These are phyloP conservation scores for Eulithis testata DNA, from an alignment of 2,888 invertebrate species.

Conservation along the genomic window DNA sequence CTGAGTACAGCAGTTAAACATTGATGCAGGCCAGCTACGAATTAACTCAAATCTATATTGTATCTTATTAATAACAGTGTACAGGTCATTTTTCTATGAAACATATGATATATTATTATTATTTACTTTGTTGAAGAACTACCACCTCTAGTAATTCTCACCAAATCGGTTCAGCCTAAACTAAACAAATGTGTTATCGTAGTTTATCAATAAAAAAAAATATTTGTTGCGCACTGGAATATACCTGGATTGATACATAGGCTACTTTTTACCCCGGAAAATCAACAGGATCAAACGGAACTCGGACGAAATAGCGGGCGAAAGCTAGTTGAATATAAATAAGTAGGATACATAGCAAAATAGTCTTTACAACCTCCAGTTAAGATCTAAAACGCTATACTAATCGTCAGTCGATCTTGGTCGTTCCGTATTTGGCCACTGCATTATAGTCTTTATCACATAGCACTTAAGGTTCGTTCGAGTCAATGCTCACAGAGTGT, in stretches of 20 bases:
- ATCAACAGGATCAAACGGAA: too few relatives aligned
- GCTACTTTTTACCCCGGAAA: too few relatives aligned
- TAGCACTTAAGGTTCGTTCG: conserved; percentile 45
- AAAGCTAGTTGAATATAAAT: too few relatives aligned
- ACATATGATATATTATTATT: background rate
- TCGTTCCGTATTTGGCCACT: conserved; percentile 46
- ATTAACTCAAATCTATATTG: conserved; percentile 23
- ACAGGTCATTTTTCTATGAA: conserved; percentile 22
- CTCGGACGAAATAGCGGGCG: too few relatives aligned
- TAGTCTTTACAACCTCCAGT: conserved; percentile 10
- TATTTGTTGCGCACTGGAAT: too few relatives aligned
- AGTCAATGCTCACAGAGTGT: conserved; percentile 65
- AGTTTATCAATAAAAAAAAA: background rate
- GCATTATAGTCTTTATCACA: conserved; percentile 54
- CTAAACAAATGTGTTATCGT: too few relatives aligned
- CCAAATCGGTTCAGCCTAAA: too few relatives aligned
- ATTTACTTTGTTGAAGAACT: too few relatives aligned
- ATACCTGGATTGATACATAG: too few relatives aligned
- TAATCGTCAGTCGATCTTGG: conserved; percentile 50
- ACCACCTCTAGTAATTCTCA: background rate
- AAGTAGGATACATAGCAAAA: conserved; percentile 17
- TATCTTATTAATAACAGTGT: conserved; percentile 4
- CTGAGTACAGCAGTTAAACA: too few relatives aligned
- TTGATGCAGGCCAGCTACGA: conserved; percentile 5
- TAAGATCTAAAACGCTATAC: conserved; percentile 35